Base-by-base conservation (phyloP, 2,797 vertebrate genomes). In the Peromyscus aztecus region DNA sequence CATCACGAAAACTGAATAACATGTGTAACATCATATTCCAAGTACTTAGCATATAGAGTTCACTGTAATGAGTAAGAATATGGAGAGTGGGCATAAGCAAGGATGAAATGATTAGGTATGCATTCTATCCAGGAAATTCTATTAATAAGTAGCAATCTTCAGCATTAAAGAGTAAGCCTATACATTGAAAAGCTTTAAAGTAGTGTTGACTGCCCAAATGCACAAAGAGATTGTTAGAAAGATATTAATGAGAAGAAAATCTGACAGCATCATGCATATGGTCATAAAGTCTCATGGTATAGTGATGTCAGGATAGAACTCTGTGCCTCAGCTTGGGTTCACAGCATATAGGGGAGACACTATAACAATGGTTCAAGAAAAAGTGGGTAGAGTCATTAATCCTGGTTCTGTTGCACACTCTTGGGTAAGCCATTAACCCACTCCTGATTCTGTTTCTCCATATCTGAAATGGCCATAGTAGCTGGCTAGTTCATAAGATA, bases 201-300 rank as follows among this genome's bases (percentile, higher is more conserved):
- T 40, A 49, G 1, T 78, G 81, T 61, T 73, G 40, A 88, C 86
- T 69, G 52, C 37, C 16, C 11, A 55, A 55, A 37, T 40, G 4
- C 2, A 40, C 0, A 40, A 88, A 85, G 1, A 5, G 6, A 29
- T 71, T 12, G 2, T 34, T 77, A 81, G 55, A 84, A 69, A 52
- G 31, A 87, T 82, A 91, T 29, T 81, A 82, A 90, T 49, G 27
- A 90, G 63, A 95, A 91, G 46, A 57, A 93, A 75, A 78, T 43
- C 13, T 71, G 87, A 4, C 40, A 24, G 59, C 1, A 29, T 80
- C 34, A 87, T 34, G 13, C 4, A 1, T 27, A 46, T 57, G 27
- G 7, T 71, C 13, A n/a, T 34, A 76, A 89, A 12, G 11, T 34
- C 29, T 93, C 83, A 71, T 8, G 37, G 34, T 23, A 84, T 17